These are phyloP conservation scores for Scomberomorus guttatus DNA, from an alignment of 2,797 vertebrate species.

Conservation along the genomic window DNA sequence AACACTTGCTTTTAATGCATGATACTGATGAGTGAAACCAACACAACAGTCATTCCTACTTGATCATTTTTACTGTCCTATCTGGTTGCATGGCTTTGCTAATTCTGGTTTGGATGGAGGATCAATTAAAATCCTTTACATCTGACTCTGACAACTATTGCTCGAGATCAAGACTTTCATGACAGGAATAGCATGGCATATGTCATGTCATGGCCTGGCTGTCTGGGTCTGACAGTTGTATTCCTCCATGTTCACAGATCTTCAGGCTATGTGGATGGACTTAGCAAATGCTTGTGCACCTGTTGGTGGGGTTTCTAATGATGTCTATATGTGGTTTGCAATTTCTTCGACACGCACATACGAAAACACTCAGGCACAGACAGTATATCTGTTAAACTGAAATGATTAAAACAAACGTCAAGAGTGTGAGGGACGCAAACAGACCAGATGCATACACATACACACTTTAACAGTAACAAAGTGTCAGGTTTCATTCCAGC, in stretches of 20 bases:
- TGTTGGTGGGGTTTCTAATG: conserved; percentile 28
- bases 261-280: background rate
- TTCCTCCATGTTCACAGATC: conserved; percentile 32
- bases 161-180: conserved; percentile 13
- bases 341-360: background rate
- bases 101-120: background rate
- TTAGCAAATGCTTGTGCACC: conserved; percentile 43
- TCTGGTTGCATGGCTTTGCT: background rate
- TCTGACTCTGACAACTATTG: conserved; percentile 6
- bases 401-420: conserved; percentile 5
- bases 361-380: background rate
- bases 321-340: background rate
- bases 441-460: conserved; percentile 36
- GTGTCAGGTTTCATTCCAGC: conserved; percentile 80
- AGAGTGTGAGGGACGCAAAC: conserved; percentile 21
- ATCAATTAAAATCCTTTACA: conserved; percentile 8
- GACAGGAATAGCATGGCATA: conserved; percentile 30
- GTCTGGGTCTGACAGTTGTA: conserved; percentile 19
- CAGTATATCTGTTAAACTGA: background rate
- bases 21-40: background rate
- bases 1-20: background rate
- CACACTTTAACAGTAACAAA: conserved; percentile 65
- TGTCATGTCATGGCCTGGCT: conserved; percentile 5
- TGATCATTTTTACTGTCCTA: background rate
- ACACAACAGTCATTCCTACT: background rate